A percentile compares a stretch with the other conserved stretches of the same genome.
These are phyloP conservation scores for Dasypolia templi DNA, from an alignment of 2,888 invertebrate species.

Conservation along the genomic window DNA sequence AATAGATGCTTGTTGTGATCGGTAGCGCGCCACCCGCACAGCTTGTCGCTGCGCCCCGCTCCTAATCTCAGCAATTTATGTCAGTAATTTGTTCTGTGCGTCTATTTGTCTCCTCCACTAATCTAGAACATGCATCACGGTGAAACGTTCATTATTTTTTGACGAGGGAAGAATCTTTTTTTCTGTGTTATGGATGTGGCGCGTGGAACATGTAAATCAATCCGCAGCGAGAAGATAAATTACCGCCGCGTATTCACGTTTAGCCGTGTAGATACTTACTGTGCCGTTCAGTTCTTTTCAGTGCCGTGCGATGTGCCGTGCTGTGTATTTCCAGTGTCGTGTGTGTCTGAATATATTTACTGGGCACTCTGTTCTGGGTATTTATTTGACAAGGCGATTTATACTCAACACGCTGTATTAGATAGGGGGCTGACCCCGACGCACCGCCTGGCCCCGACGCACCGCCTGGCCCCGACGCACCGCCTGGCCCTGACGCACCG, in stretches of 20 bases:
- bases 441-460: not conserved
- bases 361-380: not conserved
- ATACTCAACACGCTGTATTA: not conserved
- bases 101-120: slow-evolving; percentile 61
- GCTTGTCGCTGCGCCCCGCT: slow-evolving; percentile 13
- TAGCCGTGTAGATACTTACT: not conserved
- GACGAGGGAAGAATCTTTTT: slow-evolving; percentile 42
- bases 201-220: slow-evolving; percentile 52
- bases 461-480: not conserved
- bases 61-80: slow-evolving; percentile 62
- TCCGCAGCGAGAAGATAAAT: slow-evolving; percentile 31
- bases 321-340: not conserved
- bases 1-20: not conserved
- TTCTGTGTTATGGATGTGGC: slow-evolving; percentile 33
- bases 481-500: not conserved
- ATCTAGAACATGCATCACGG: slow-evolving; percentile 59
- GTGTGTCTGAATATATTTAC: not conserved
- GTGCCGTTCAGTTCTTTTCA: not conserved
- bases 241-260: not conserved
- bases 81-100: slow-evolving; percentile 57
- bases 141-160: slow-evolving; percentile 59
- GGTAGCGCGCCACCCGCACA: slow-evolving; percentile 1
- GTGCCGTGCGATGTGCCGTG: not conserved
- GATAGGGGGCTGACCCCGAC: not conserved
- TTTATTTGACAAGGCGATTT: not conserved